Evolutionary conservation across 2,797 vertebrate genomes (phyloP).

Genomic region (Chanos chanos): DNA sequence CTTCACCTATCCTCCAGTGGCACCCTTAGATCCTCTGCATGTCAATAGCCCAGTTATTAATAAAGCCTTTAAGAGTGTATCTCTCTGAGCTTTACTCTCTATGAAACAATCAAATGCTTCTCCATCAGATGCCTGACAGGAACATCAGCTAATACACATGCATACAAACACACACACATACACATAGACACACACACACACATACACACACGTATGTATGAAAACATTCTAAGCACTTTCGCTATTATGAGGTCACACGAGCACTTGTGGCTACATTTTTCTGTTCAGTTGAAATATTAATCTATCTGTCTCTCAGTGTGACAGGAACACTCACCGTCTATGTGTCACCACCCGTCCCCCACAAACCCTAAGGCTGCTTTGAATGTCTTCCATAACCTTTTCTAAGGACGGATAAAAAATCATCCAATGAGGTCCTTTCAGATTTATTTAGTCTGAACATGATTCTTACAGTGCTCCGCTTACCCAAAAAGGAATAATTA

Average conservation of each 20-base stretch:
- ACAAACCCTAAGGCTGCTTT: conserved; percentile 22
- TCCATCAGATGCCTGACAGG: background rate
- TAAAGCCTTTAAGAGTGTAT: conserved; percentile 31
- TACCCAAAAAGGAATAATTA: too few species aligned
- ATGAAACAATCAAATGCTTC: background rate
- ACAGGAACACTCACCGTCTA: conserved; percentile 17
- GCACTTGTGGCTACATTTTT: background rate
- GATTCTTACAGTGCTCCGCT: conserved; percentile 1
- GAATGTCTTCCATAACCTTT: conserved; percentile 33
- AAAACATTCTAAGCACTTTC: too few species aligned
- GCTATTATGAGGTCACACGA: background rate
- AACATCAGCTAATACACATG: background rate
- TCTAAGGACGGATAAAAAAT: conserved; percentile 41
- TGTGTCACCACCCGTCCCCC: conserved; percentile 14
- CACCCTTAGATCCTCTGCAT: conserved; percentile 7
- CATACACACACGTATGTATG: too few species aligned
- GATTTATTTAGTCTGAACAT: conserved; percentile 39
- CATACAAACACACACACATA: too few species aligned
- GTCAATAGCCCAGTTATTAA: conserved; percentile 34
- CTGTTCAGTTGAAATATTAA: conserved; percentile 24
- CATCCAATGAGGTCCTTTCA: conserved; percentile 37
- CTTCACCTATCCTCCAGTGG: conserved; percentile 7
- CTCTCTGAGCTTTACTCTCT: conserved; percentile 11
- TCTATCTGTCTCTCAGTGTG: conserved; percentile 12
- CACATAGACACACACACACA: too few species aligned